Conservation (phyloP, 2,113 vertebrate genomes). For the Geococcyx californianus region DNA sequence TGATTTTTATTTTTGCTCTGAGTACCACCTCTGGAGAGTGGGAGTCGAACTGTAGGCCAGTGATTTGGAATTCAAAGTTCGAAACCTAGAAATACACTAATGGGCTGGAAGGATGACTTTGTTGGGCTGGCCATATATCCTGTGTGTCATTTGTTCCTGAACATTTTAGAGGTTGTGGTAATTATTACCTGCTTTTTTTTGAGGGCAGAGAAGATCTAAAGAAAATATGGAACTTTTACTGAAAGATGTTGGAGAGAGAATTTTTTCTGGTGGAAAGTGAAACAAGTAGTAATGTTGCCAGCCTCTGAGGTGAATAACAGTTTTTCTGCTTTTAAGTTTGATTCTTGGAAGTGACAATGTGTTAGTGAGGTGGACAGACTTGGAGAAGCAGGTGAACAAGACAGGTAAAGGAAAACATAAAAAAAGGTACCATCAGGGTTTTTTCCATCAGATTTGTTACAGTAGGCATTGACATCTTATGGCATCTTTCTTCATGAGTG, state of each 20-base stretch:
- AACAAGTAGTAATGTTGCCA: not conserved
- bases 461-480: not conserved
- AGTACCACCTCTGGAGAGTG: not conserved
- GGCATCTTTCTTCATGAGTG: accelerated
- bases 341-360: not conserved
- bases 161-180: not conserved
- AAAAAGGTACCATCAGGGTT: accelerated
- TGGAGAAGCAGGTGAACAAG: not conserved
- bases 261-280: not conserved
- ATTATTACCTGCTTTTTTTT: not conserved
- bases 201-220: not conserved
- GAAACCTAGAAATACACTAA: not conserved
- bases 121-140: not conserved
- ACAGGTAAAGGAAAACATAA: not conserved
- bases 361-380: not conserved
- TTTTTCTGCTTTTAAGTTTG: not conserved
- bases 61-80: not conserved
- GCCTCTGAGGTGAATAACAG: not conserved
- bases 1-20: not conserved
- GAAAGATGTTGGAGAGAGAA: not conserved
- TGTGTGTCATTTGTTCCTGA: not conserved
- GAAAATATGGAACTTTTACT: not conserved
- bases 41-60: not conserved
- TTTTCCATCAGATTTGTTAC: not conserved
- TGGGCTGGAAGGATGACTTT: not conserved